Evolutionary conservation across 1,140 invertebrate species (phyloP), one percentile per base, ranked within the genome.

Genomic region (Nylanderia fulva): DNA sequence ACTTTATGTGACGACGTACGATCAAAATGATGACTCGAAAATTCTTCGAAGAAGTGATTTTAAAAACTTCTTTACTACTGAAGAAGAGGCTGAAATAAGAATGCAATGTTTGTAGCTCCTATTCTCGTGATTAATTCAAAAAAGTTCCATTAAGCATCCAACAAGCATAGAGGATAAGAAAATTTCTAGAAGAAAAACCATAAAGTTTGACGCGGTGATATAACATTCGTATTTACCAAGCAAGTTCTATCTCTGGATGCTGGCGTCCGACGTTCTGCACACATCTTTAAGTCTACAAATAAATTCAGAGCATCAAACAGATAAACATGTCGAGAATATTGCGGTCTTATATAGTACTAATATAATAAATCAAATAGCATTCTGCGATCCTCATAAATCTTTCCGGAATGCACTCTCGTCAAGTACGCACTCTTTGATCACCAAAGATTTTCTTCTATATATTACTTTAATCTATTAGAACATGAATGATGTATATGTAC

Each of bases 281-380:
- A 33, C 29, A 33, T 1, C 29, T 33, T 1, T 33, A 33, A 33
- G 29, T 63, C n/a, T 64, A 63, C 29, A n/a, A 66, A 66, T 77
- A 66, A 66, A 64, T 77, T 9, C 4, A 7, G 1, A 42, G 11
- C 27, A 27, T 21, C 42, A 11, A 54, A 54, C 8, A 11, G 21
- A 21, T 52, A 80, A 27, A 42, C 27, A 69, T 56, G 64, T 80
- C 15, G 29, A 3, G 29, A 71, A 42, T 58, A 71, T 58, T 48
- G 36, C 29, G 39, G 11, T 29, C n/a, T 8, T 63, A 15, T 27
- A 39, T 79, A 5, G 9, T 33, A 15, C 24, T 71, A 29, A 71
- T 0, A 42, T 54, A 58, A 33, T 82, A 29, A 82, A 58, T 56
- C 36, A 71, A 27, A 36, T 42, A 61, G 4, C 4, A 48, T 29